phyloP scores from a whole-genome alignment of 2,888 invertebrate genomes.

The Ceramica pisi region DNA sequence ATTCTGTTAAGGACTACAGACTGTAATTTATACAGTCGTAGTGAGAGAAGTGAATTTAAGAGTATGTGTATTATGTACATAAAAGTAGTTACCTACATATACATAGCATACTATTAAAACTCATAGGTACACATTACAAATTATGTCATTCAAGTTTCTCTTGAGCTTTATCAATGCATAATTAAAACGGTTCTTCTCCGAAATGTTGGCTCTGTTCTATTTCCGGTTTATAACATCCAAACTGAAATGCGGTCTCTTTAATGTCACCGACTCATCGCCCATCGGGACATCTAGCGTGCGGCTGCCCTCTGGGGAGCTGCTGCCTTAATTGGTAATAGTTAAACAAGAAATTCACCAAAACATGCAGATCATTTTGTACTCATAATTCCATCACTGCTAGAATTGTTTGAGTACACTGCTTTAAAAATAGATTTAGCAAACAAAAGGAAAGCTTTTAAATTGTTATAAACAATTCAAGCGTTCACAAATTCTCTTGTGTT shows the following conservation, averaged over 20 bases:
- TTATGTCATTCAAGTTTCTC: constrained; percentile 31
- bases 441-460: constrained; percentile 17
- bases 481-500: constrained; percentile 41
- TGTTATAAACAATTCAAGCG: constrained; percentile 34
- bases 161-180: constrained; percentile 26
- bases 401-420: neutral
- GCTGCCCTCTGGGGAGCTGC: neutral
- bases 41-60: too few relatives aligned
- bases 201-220: constrained; percentile 24
- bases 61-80: too few relatives aligned
- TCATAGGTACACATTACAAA: neutral
- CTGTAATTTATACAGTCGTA: too few relatives aligned
- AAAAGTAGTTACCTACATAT: too few relatives aligned
- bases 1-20: too few relatives aligned
- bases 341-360: neutral
- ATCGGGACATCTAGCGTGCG: constrained; percentile 12
- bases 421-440: constrained; percentile 5
- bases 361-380: neutral
- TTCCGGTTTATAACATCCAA: constrained; percentile 33
- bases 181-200: constrained; percentile 10
- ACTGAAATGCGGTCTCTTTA: constrained; percentile 20
- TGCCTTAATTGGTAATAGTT: neutral
- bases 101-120: neutral
- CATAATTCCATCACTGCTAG: too few relatives aligned
- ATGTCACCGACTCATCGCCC: constrained; percentile 5